Evolutionary conservation across 2,888 invertebrate species (phyloP), one percentile per base, ranked within the genome.

Genomic region (Odontocolon sp.): DNA sequence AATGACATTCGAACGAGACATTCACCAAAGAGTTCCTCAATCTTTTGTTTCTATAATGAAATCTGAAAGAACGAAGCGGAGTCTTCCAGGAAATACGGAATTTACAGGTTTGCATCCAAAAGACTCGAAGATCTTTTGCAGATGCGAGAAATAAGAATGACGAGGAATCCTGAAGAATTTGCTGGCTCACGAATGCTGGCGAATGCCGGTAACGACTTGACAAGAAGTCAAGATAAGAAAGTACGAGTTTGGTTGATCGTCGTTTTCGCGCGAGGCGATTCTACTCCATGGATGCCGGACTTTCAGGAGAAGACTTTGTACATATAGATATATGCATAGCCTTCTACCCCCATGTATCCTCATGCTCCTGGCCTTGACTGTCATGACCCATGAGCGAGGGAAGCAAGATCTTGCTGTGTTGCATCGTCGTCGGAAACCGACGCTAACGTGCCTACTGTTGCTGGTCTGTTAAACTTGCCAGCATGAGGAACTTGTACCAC

Each of bases 361-460:
- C 59, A n/a, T 54, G 45, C 36, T 52, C 59, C 42, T 66, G 74
- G 63, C 74, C 68, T 74, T 74, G 68, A 63, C 63, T 68, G 56
- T 18, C 23, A 38, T 42, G 56, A 57, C 28, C 38, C 64, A n/a
- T n/a, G 57, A 23, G 33, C 54, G 47, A 71, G 47, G 9, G 45
- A 40, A 67, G 18, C 54, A 26, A 16, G 42, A 54, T 40, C 28
- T 52, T 40, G 57, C 50, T 8, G 31, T 14, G 23, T 21, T 50
- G 28, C 47, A 23, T 26, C 50, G 28, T 40, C 50, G n/a, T 50
- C 21, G 52, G 5, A 67, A 52, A n/a, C n/a, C 36, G 11, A 42
- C 16, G 23, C 26, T 38, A 56, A 56, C 9, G 28, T 11, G 21
- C 31, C 26, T 16, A 18, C n/a, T 26, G 2, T 31, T 8, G 47